Evolutionary conservation across 1,140 invertebrate genomes (phyloP), one percentile per base, ranked within the genome.

Genomic region (Sinella curviseta): DNA sequence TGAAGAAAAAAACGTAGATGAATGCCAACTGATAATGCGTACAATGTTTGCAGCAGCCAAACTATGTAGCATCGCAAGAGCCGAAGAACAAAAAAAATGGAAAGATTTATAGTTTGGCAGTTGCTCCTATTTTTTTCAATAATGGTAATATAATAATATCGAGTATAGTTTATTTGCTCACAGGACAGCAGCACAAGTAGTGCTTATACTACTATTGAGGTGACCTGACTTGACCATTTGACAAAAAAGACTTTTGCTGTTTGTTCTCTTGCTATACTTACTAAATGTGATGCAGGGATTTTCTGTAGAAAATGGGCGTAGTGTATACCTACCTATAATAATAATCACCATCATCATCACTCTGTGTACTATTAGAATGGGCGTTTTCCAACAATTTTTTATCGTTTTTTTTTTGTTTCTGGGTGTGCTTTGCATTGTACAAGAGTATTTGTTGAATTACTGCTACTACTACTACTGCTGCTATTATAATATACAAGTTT

Each of bases 81-180:
- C n/a, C n/a, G n/a, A n/a, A n/a, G n/a, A n/a, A n/a, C n/a, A n/a
- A n/a, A n/a, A n/a, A n/a, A n/a, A n/a, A n/a, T 48, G 39, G 24
- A 60, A 60, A 60, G 57, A 60, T 60, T 60, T 60, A 60, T 60
- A 60, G 57, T 60, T 60, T 60, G 57, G 57, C 57, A 60, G 57
- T 60, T 60, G 24, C 24, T 60, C 57, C 24, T 60, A 12, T 60
- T 26, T 4, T 48, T 60, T 12, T 60, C 57, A 60, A 48, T 48
- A 48, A 48, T 48, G 39, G 39, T 12, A 48, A 48, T n/a, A n/a
- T 48, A 48, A 48, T 48, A 48, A 48, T 48, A 48, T 48, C 39
- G 39, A 48, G 39, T 48, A n/a, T n/a, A 48, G 39, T 48, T 60
- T 60, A 60, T 60, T 60, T 60, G 57, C 24, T 60, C 57, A n/a